Evolutionary conservation across 2,113 vertebrate genomes (phyloP), one percentile per base, ranked within the genome.

Genomic region (Actinemys pallida): DNA sequence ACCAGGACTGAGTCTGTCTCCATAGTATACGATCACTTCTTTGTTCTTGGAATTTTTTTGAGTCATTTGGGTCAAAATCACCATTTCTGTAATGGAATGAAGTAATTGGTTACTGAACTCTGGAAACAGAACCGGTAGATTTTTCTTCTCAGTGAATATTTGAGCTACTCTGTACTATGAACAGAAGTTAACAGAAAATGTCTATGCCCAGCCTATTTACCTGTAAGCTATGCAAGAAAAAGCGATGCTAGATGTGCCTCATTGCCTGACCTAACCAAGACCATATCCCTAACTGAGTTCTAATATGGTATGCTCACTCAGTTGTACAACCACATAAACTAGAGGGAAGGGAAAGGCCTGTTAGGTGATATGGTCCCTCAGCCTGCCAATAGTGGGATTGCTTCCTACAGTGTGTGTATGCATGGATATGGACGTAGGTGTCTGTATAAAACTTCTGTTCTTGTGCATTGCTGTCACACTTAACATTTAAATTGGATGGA

Each of bases 201-300:
- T 76, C 90, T 57, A 35, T 17, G 62, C 59, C 16, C 9, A 75
- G 0, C 4, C 27, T 49, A 16, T 62, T 14, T 35, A 5, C 31
- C 56, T 0, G 0, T 81, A 45, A 86, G 53, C 22, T 82, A 20
- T 0, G 0, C 45, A 31, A 9, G 52, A 84, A 56, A 0, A 31
- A 35, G 35, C 45, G 49, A 35, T 90, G 7, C 42, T 1, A 1
- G 75, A 78, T 20, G 8, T 78, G 12, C 10, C 42, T 25, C 25
- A 14, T 78, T 27, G 24, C 12, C 39, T 47, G 42, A 24, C 25
- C 22, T 45, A 47, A 78, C 24, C 25, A 78, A 78, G 42, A 78
- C 42, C 20, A 8, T 16, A 78, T 27, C 75, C 10, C 20, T 69
- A 50, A 72, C 25, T 72, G 45, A 87, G 88, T 35, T n/a, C 27